These are phyloP conservation scores for Matsumyia berberina DNA, from an alignment of 2,888 invertebrate genomes.

Conservation along the genomic window DNA sequence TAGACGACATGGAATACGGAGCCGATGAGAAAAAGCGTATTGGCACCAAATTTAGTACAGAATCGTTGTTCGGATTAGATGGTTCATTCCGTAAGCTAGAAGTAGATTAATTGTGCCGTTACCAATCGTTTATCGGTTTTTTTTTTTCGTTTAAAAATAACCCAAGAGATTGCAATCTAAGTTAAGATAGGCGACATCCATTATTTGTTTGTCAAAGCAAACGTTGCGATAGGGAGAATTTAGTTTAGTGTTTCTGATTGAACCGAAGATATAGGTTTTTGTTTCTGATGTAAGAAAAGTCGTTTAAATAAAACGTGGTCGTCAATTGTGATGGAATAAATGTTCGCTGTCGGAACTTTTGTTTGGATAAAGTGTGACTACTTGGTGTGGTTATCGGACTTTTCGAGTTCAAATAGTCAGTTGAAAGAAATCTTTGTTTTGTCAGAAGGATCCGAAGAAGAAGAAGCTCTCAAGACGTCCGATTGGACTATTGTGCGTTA, in stretches of 20 bases:
- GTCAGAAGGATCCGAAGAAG: too few species aligned
- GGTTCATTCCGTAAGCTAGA: conserved; percentile 81
- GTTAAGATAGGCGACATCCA: neutral
- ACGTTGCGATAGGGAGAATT: neutral
- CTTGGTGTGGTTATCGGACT: too few species aligned
- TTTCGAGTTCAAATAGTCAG: too few species aligned
- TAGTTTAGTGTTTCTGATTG: neutral
- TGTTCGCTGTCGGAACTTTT: neutral
- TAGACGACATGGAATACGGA: conserved; percentile 79
- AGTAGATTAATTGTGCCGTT: conserved; percentile 78
- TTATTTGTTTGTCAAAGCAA: neutral
- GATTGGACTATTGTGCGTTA: too few species aligned
- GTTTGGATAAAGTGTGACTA: neutral
- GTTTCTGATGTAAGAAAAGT: neutral
- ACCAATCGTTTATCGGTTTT: neutral
- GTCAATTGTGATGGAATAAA: conserved; percentile 3
- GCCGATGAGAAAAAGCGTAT: conserved; percentile 79
- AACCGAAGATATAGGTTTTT: neutral
- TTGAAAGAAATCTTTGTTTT: too few species aligned
- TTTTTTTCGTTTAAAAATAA: conserved; percentile 1
- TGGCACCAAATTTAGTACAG: conserved; percentile 77
- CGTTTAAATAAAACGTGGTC: conserved; percentile 4
- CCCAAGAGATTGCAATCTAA: neutral
- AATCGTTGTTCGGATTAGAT: conserved; percentile 80
- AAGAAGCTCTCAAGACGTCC: too few species aligned